Evolutionary conservation across 2,113 vertebrate genomes (phyloP).

Genomic region (Lota lota): DNA sequence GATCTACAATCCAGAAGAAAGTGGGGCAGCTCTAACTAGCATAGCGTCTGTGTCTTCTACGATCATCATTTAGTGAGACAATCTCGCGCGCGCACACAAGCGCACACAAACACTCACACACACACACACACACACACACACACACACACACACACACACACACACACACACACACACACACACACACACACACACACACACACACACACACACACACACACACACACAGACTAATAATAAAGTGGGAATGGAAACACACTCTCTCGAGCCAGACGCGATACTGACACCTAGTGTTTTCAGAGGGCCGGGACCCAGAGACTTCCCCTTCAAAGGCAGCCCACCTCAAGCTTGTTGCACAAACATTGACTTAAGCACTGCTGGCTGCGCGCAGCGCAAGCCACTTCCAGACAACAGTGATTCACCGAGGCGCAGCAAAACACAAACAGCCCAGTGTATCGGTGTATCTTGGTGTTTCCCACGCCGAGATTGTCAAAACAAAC

Average conservation of each 20-base stretch:
- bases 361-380: conserved; percentile 10
- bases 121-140: too few relatives aligned
- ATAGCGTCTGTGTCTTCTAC: conserved; percentile 28
- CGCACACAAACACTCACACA: too few relatives aligned
- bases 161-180: too few relatives aligned
- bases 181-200: too few relatives aligned
- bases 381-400: conserved; percentile 16
- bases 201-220: too few relatives aligned
- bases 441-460: conserved; percentile 30
- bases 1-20: not conserved
- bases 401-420: conserved; percentile 25
- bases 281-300: conserved; percentile 65
- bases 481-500: conserved; percentile 58
- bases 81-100: too few relatives aligned
- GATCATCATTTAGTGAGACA: conserved; percentile 21
- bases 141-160: too few relatives aligned
- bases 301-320: not conserved
- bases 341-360: conserved; percentile 17
- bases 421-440: conserved; percentile 45
- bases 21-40: conserved; percentile 1
- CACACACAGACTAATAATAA: not conserved
- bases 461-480: conserved; percentile 61
- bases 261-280: conserved; percentile 44
- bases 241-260: conserved; percentile 25
- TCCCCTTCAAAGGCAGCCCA: conserved; percentile 1